phyloP scores from a whole-genome alignment of 2,888 invertebrate species.

The Apocheima hispidaria region DNA sequence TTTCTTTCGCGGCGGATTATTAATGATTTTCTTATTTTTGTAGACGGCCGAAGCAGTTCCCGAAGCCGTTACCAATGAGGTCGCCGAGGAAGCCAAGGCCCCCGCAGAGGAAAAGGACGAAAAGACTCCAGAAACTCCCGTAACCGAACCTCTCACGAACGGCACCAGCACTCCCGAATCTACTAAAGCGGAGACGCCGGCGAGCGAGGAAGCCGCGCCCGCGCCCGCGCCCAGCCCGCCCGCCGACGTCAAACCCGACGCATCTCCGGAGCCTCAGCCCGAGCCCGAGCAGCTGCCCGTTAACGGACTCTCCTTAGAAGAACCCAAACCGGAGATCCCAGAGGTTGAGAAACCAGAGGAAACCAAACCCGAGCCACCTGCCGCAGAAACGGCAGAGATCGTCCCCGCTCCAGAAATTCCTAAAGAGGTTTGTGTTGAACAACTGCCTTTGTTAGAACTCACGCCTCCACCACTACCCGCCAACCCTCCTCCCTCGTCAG shows the following conservation, averaged over 20 bases:
- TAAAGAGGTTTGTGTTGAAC: conserved; percentile 85
- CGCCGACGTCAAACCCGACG: conserved; percentile 62
- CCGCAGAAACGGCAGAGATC: conserved; percentile 67
- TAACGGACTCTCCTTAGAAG: conserved; percentile 76
- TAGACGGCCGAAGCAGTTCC: conserved; percentile 75
- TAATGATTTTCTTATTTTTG: conserved; percentile 47
- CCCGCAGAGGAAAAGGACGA: conserved; percentile 70
- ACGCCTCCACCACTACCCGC: conserved; percentile 91
- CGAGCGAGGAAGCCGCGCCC: conserved; percentile 46
- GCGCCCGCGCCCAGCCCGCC: conserved; percentile 50
- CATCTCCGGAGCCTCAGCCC: conserved; percentile 48
- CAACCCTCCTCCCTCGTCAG: conserved; percentile 91
- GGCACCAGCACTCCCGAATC: conserved; percentile 80
- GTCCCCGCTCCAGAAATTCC: conserved; percentile 77
- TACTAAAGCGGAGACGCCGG: conserved; percentile 70
- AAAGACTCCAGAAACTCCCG: conserved; percentile 81
- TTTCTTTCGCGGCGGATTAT: neutral
- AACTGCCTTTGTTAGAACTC: conserved; percentile 88
- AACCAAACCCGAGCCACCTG: conserved; percentile 67
- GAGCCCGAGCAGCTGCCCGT: conserved; percentile 75
- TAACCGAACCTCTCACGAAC: conserved; percentile 80
- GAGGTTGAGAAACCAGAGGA: conserved; percentile 61
- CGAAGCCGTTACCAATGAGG: conserved; percentile 65
- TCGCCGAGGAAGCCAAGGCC: conserved; percentile 66
- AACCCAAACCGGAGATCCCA: conserved; percentile 62